phyloP scores from a whole-genome alignment of 2,113 vertebrate species.

The Taxidea taxus region DNA sequence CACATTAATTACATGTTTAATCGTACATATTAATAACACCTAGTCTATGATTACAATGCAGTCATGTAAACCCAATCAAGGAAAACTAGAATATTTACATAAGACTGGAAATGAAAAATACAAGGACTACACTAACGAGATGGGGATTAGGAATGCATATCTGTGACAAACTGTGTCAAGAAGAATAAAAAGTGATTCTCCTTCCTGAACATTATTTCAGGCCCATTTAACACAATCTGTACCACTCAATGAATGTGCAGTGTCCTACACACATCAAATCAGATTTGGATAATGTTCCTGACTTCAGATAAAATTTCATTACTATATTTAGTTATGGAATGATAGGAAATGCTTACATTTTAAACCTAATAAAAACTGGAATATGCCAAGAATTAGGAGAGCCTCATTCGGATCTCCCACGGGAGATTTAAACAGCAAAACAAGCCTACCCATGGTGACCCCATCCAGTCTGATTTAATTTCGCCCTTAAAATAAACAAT shows the following conservation, averaged over 20 bases:
- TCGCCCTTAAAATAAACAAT: conserved; percentile 75
- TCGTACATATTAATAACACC: conserved; percentile 81
- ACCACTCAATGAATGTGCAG: conserved; percentile 82
- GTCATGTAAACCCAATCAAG: conserved; percentile 82
- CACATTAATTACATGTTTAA: conserved; percentile 81
- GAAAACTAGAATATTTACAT: conserved; percentile 83
- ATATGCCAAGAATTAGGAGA: conserved; percentile 52
- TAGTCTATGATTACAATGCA: conserved; percentile 77
- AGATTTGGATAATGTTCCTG: conserved; percentile 73
- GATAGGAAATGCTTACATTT: conserved; percentile 61
- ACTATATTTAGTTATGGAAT: conserved; percentile 79
- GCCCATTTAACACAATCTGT: conserved; percentile 95
- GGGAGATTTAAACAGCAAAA: background rate
- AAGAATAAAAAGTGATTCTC: conserved; percentile 86
- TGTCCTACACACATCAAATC: conserved; percentile 76
- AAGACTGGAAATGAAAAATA: conserved; percentile 84
- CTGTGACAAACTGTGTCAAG: conserved; percentile 88
- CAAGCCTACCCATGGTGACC: background rate
- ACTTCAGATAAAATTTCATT: conserved; percentile 81
- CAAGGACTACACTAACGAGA: conserved; percentile 85
- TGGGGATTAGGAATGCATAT: conserved; percentile 77
- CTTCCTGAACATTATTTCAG: conserved; percentile 90
- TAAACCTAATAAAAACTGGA: conserved; percentile 74
- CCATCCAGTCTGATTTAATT: conserved; percentile 34
- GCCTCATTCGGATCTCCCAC: background rate